Conservation (phyloP, 2,113 vertebrate genomes). For the Sinocyclocheilus rhinocerous region DNA sequence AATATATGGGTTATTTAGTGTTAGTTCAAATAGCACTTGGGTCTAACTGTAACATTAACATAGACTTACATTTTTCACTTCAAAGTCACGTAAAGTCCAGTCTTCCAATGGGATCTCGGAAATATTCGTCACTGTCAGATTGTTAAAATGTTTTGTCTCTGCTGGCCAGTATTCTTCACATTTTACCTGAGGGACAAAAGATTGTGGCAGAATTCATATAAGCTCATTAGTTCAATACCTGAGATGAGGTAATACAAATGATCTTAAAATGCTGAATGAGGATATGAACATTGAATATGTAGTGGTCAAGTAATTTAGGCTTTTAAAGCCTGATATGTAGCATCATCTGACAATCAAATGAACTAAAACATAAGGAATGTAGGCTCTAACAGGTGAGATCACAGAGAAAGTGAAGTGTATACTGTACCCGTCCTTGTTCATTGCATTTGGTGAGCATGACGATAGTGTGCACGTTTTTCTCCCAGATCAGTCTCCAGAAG, state of each 20-base stretch:
- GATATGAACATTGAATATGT: background rate
- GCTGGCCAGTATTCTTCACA: slow-evolving; percentile 95
- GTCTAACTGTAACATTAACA: background rate
- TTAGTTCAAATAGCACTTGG: background rate
- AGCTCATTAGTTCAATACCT: slow-evolving; percentile 1
- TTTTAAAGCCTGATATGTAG: background rate
- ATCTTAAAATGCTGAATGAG: background rate
- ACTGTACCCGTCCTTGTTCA: slow-evolving; percentile 87
- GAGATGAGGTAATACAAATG: background rate
- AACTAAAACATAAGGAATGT: background rate
- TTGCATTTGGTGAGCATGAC: slow-evolving; percentile 95
- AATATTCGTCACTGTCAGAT: slow-evolving; percentile 72
- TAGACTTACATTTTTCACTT: slow-evolving; percentile 79
- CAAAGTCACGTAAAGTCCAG: slow-evolving; percentile 88
- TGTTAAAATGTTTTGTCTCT: slow-evolving; percentile 80
- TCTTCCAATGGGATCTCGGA: slow-evolving; percentile 82
- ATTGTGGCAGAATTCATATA: slow-evolving; percentile 52
- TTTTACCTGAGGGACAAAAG: slow-evolving; percentile 82
- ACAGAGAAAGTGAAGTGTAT: slow-evolving; percentile 35
- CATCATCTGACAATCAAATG: background rate
- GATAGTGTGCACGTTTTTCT: slow-evolving; percentile 86
- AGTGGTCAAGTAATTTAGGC: background rate
- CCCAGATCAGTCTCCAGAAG: slow-evolving; percentile 98
- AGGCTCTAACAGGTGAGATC: background rate
- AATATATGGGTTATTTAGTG: background rate